Evolutionary conservation across 2,888 invertebrate genomes (phyloP), one percentile per base, ranked within the genome.

Genomic region (Molorchus minor): DNA sequence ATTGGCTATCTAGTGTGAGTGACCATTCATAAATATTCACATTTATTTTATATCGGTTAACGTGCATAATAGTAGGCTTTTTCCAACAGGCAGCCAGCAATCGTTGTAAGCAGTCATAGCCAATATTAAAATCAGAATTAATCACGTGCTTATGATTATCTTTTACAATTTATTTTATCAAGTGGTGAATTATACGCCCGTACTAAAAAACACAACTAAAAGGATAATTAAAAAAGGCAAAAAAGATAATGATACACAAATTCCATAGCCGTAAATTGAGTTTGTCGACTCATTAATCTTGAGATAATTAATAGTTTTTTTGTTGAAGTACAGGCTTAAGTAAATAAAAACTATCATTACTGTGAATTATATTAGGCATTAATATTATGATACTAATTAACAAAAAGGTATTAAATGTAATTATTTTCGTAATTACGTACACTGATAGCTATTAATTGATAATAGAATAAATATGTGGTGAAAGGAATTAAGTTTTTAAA

Each of bases 291-390:
- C 49, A 49, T 49, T 49, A 49, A 49, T 49, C 49, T 49, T 49
- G 17, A 17, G 19, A n/a, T 49, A 49, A 49, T 49, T 49, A 49
- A 38, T 49, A 49, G 49, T 49, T 49, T n/a, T n/a, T 49, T 49
- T 49, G 49, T 49, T 49, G 38, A 21, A 29, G 15, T 38, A 25
- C 36, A 17, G 25, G 12, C 21, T 25, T 25, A 40, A 40, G 29
- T 49, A 38, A 49, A 40, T 36, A 49, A 36, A 47, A 49, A 49
- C 20, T 13, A 49, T 49, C 21, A 49, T 45, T 38, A 38, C 17
- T 25, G 38, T 49, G 49, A 49, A 38, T 38, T 49, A 49, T 25
- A 38, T 15, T 20, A n/a, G n/a, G n/a, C 38, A 13, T 49, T 12
- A 38, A 25, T 49, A 38, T 3, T 25, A 25, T 38, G 49, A 49